phyloP scores from a whole-genome alignment of 2,113 vertebrate species.

The Cavia aperea region DNA sequence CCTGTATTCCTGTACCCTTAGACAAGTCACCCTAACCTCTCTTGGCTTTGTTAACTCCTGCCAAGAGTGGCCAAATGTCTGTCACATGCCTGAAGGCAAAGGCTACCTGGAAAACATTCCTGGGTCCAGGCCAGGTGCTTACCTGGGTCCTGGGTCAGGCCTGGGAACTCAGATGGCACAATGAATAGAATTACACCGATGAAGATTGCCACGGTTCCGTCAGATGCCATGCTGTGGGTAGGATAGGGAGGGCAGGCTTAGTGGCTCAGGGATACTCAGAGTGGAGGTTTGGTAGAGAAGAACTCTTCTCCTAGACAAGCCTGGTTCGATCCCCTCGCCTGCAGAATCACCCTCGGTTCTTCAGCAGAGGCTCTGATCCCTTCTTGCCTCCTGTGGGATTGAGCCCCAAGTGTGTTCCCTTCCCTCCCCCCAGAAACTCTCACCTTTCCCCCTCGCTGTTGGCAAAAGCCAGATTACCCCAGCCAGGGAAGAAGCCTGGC shows the following conservation, averaged over 20 bases:
- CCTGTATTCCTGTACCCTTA: neutral
- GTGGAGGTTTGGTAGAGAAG: neutral
- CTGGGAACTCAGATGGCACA: slow-evolving; percentile 78
- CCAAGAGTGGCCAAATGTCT: neutral
- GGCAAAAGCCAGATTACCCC: slow-evolving; percentile 81
- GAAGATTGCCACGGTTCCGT: slow-evolving; percentile 87
- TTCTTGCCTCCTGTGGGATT: neutral
- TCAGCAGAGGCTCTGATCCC: neutral
- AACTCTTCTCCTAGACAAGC: neutral
- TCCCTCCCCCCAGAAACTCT: slow-evolving; percentile 57
- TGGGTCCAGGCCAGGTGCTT: slow-evolving; percentile 35
- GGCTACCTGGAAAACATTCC: rapidly evolving
- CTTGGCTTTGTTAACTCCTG: neutral
- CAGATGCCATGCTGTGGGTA: slow-evolving; percentile 80
- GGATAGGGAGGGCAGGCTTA: neutral
- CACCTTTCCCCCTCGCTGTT: slow-evolving; percentile 68
- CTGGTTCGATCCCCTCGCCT: neutral
- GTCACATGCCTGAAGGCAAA: neutral
- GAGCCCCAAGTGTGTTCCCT: neutral
- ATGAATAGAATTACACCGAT: slow-evolving; percentile 85
- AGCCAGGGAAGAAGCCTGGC: slow-evolving; percentile 89
- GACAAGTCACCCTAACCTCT: neutral
- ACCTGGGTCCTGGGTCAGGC: slow-evolving; percentile 59
- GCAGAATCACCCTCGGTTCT: neutral
- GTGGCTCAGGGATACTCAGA: neutral